A percentile compares a stretch with the other conserved stretches of the same genome.
Conservation (phyloP, 2,797 vertebrate species). For the Peromyscus nudipes region DNA sequence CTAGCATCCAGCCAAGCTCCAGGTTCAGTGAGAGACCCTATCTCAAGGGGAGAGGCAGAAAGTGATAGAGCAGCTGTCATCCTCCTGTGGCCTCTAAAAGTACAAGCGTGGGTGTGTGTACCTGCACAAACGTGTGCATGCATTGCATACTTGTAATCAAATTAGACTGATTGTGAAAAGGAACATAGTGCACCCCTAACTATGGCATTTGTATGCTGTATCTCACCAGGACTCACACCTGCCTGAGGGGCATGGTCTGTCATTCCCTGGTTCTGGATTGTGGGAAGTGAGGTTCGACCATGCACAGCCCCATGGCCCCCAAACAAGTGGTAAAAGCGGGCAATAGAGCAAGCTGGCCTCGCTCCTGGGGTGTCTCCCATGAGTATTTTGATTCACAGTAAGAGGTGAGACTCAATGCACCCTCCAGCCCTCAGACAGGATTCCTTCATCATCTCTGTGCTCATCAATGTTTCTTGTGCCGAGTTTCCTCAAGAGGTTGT, state of each 20-base stretch:
- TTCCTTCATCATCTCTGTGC: background rate
- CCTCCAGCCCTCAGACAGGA: background rate
- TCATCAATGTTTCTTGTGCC: background rate
- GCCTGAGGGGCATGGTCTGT: no score
- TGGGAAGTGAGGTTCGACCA: background rate
- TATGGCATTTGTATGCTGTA: rapidly evolving
- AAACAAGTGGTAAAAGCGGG: background rate
- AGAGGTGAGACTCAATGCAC: background rate
- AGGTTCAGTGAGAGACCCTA: background rate
- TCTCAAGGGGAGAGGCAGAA: background rate
- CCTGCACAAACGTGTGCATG: background rate
- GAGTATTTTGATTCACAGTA: rapidly evolving
- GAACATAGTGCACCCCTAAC: background rate
- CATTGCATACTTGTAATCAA: background rate
- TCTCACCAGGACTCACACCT: background rate
- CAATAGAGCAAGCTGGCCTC: background rate
- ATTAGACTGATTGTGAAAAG: background rate
- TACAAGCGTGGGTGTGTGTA: background rate
- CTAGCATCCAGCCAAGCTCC: background rate
- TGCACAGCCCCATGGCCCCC: rapidly evolving
- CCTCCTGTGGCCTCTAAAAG: background rate
- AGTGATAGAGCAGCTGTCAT: background rate
- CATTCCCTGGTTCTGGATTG: background rate
- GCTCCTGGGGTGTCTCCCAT: background rate
- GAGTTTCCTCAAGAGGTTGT: background rate